phyloP scores from a whole-genome alignment of 2,888 invertebrate genomes.

The Pyralis farinalis region DNA sequence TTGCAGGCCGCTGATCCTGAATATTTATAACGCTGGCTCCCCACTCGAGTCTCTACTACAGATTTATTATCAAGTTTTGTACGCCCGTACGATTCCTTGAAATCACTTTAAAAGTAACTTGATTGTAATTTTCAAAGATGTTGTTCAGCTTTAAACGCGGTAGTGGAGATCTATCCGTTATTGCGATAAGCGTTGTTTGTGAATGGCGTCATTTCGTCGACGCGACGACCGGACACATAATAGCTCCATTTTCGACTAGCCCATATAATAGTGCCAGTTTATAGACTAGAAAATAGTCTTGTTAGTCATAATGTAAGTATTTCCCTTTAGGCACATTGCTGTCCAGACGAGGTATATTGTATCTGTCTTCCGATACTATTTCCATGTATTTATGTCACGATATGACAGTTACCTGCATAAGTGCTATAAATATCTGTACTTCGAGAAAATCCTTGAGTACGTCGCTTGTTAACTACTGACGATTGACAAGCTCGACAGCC shows the following conservation, averaged over 20 bases:
- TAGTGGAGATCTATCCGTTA: too few relatives aligned
- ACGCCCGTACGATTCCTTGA: constrained; percentile 23
- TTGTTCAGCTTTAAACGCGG: constrained; percentile 9
- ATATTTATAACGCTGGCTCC: constrained; percentile 56
- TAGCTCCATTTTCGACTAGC: constrained; percentile 14
- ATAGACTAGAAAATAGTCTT: constrained; percentile 18
- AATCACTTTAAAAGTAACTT: constrained; percentile 34
- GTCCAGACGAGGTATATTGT: not conserved
- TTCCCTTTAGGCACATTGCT: not conserved
- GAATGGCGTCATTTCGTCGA: constrained; percentile 16
- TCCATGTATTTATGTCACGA: not conserved
- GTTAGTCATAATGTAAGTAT: too few relatives aligned
- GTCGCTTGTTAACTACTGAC: not conserved
- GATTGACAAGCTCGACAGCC: not conserved
- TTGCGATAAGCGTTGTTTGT: constrained; percentile 7
- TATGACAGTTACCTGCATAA: not conserved
- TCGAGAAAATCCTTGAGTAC: not conserved
- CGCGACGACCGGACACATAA: constrained; percentile 14
- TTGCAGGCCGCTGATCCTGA: constrained; percentile 39
- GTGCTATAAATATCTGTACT: not conserved
- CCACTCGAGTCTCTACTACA: constrained; percentile 28
- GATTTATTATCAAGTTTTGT: constrained; percentile 48
- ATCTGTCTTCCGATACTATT: constrained; percentile 1
- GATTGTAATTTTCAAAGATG: constrained; percentile 16
- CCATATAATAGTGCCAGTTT: constrained; percentile 20